Conservation (phyloP, 2,888 invertebrate species). For the Zele albiditarsus region DNA sequence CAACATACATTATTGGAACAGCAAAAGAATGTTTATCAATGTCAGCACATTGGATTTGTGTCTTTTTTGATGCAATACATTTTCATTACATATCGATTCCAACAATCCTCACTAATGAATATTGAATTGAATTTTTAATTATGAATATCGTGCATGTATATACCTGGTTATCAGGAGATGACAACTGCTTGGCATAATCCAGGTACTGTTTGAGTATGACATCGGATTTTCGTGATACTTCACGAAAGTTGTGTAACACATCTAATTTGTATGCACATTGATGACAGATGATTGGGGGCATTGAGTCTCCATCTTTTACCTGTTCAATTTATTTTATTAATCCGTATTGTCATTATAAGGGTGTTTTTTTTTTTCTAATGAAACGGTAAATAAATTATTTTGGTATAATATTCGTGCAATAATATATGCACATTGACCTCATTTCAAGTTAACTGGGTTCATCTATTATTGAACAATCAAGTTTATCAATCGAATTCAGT, state of each 20-base stretch:
- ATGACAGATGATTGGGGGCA: conserved; percentile 86
- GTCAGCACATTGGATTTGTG: conserved; percentile 59
- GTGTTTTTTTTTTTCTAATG: background rate
- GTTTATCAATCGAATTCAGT: background rate
- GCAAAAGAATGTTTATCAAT: conserved; percentile 59
- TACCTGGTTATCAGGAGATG: conserved; percentile 79
- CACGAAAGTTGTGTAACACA: conserved; percentile 84
- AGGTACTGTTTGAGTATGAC: conserved; percentile 84
- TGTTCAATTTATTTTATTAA: conserved; percentile 60
- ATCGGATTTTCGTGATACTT: conserved; percentile 84
- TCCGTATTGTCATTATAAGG: no score
- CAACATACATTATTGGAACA: conserved; percentile 66
- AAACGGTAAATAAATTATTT: background rate
- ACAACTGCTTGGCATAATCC: conserved; percentile 79
- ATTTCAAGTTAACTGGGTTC: background rate
- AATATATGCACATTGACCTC: background rate
- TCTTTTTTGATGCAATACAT: conserved; percentile 33
- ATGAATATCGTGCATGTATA: conserved; percentile 50
- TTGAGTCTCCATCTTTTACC: conserved; percentile 84
- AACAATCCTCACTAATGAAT: background rate
- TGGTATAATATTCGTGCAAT: background rate
- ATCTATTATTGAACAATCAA: background rate
- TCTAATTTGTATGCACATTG: conserved; percentile 85
- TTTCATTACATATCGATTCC: conserved; percentile 9
- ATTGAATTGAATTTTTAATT: background rate